A percentile compares a stretch with the other conserved stretches of the same genome.
Conservation (phyloP, 1,140 invertebrate species). For the Solenopsis fugax region DNA sequence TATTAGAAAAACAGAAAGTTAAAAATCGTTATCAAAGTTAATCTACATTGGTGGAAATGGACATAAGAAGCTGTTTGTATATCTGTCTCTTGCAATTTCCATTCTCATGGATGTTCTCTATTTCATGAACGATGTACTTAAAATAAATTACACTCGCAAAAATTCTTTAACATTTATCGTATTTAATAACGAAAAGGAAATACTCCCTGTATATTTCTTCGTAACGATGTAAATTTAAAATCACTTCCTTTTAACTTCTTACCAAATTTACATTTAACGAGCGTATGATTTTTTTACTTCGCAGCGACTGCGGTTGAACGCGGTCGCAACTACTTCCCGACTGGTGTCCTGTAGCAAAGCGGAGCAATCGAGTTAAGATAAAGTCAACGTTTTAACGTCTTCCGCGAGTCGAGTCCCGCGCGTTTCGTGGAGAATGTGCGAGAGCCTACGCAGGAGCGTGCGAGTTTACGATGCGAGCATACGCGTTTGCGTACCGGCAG, state of each 20-base stretch:
- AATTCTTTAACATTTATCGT: neutral
- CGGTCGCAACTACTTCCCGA: neutral
- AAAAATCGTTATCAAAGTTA: no score
- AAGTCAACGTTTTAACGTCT: constrained; percentile 39
- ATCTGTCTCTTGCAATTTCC: neutral
- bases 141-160: neutral
- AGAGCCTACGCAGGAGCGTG: neutral
- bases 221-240: neutral
- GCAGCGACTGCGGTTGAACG: constrained; percentile 4
- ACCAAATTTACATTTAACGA: constrained; percentile 2
- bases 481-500: constrained; percentile 25
- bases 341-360: neutral
- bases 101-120: neutral
- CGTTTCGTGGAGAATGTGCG: neutral
- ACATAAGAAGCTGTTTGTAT: neutral
- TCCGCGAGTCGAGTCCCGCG: neutral
- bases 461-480: constrained; percentile 21
- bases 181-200: neutral
- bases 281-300: neutral
- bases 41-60: no score
- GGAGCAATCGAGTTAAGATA: constrained; percentile 28
- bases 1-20: no score
- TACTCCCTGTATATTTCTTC: neutral
- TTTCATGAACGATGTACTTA: neutral
- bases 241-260: neutral